phyloP scores from a whole-genome alignment of 2,888 invertebrate species.

The Helobdella robusta region DNA sequence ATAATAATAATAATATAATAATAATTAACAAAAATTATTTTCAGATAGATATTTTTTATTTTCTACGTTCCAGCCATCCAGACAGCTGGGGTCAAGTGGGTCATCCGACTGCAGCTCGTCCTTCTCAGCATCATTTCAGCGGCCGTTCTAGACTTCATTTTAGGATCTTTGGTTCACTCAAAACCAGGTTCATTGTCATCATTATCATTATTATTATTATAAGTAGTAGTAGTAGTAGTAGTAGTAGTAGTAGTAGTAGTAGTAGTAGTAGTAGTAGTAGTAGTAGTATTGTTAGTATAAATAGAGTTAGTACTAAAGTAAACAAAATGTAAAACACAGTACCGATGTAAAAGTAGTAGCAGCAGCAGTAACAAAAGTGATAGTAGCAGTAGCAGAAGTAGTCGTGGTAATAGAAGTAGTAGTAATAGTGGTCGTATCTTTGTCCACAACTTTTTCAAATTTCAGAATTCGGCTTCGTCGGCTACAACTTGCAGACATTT shows the following conservation, averaged over 20 bases:
- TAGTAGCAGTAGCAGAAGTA: no score
- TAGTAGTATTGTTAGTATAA: no score
- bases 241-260: background rate
- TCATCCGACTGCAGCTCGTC: constrained; percentile 83
- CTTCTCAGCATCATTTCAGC: constrained; percentile 73
- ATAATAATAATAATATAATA: no score
- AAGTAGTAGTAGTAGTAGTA: constrained; percentile 7
- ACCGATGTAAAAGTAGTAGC: background rate
- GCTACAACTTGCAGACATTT: constrained; percentile 72
- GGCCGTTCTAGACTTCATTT: constrained; percentile 83
- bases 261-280: constrained; percentile 1
- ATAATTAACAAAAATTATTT: no score
- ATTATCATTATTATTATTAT: background rate
- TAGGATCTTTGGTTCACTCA: constrained; percentile 75
- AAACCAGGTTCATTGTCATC: constrained; percentile 53
- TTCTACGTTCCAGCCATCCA: constrained; percentile 80
- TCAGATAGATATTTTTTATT: no score
- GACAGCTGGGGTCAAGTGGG: constrained; percentile 94
- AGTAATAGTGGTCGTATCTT: background rate
- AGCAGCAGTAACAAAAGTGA: background rate
- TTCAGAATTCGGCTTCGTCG: constrained; percentile 69
- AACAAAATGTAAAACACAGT: background rate
- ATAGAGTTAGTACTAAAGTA: background rate
- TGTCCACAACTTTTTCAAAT: no score
- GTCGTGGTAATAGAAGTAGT: no score